phyloP scores from a whole-genome alignment of 2,113 vertebrate species.

The Jaculus jaculus region DNA sequence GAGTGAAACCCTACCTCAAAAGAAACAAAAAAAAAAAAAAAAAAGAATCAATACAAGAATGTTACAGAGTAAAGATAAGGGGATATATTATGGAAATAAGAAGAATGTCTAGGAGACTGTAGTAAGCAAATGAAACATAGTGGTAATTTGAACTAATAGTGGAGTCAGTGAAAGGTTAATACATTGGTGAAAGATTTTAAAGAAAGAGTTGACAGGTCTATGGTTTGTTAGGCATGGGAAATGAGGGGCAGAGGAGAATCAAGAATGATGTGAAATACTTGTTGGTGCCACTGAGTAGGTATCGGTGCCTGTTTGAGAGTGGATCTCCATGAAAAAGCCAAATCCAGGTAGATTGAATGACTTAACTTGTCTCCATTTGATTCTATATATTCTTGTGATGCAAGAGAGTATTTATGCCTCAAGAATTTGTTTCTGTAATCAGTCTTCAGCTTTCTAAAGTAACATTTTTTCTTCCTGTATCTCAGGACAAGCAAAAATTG shows the following conservation, averaged over 20 bases:
- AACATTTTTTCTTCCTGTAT: background rate
- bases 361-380: background rate
- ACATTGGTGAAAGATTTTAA: background rate
- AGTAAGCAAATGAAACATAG: background rate
- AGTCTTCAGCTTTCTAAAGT: background rate
- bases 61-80: background rate
- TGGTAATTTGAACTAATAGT: background rate
- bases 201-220: background rate
- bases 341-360: background rate
- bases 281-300: background rate
- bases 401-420: background rate
- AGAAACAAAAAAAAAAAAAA: too few relatives aligned
- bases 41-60: background rate
- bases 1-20: too few relatives aligned
- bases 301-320: background rate
- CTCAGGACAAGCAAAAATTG: slow-evolving; percentile 50
- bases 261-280: background rate
- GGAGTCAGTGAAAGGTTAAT: background rate
- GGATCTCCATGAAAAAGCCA: background rate
- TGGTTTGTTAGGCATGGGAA: background rate
- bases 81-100: background rate
- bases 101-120: background rate
- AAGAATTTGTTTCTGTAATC: background rate
- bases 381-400: background rate
- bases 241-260: background rate